A percentile compares a stretch with the other conserved stretches of the same genome.
Evolutionary conservation across 2,113 vertebrate genomes (phyloP).

Genomic region (Hyperoodon ampullatus): DNA sequence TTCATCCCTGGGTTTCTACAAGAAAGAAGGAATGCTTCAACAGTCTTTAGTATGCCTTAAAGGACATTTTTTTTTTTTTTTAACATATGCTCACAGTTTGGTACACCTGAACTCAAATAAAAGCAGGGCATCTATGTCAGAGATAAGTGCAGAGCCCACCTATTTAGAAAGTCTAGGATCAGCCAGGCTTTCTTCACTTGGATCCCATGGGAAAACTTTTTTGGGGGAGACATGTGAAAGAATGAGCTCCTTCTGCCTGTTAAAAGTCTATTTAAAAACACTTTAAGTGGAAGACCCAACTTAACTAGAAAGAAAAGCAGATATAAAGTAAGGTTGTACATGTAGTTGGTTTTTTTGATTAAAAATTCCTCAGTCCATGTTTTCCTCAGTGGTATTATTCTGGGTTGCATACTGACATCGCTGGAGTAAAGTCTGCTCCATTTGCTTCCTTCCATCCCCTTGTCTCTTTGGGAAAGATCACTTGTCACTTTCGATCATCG

Average conservation of each 20-base stretch:
- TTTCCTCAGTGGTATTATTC: slow-evolving; percentile 13
- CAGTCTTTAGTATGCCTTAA: neutral
- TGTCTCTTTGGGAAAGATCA: neutral
- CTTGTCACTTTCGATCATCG: neutral
- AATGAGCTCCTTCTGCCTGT: slow-evolving; percentile 14
- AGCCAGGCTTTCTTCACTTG: neutral
- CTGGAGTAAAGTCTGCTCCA: neutral
- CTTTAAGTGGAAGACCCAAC: neutral
- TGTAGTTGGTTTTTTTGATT: neutral
- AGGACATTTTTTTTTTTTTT: neutral
- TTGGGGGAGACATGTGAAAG: neutral
- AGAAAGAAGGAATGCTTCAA: slow-evolving; percentile 16
- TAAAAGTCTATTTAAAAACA: neutral
- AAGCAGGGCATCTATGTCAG: neutral
- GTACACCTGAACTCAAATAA: neutral
- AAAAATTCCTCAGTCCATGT: neutral
- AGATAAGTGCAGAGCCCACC: neutral
- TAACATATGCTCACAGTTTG: neutral
- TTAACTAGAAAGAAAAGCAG: neutral
- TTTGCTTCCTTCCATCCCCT: neutral
- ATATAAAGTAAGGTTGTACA: neutral
- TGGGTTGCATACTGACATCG: neutral
- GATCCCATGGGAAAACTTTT: neutral
- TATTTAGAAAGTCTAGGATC: neutral
- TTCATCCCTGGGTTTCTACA: slow-evolving; percentile 10